Base-by-base conservation (phyloP, 1,140 invertebrate species). In the Eurosta solidaginis region DNA sequence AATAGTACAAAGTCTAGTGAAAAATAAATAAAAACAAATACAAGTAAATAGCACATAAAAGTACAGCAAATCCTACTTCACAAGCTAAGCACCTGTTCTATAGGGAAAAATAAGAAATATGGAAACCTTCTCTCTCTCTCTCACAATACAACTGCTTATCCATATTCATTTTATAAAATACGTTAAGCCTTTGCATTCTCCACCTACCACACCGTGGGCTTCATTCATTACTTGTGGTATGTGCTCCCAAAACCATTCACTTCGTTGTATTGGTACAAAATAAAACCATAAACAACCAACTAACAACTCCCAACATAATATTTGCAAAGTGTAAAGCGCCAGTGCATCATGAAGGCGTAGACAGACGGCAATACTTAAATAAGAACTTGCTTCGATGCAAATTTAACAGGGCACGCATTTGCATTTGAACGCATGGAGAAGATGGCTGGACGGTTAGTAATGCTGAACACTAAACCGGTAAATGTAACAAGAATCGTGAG, bases 1-100 rank as follows among this genome's bases (percentile, higher is more conserved):
- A 42, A 9, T 17, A 59, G 40, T 40, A 20, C 36, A 42, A 36
- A 42, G 9, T 20, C n/a, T 40, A 40, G 5, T 20, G 2, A 54
- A 29, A 29, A 54, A 49, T 49, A 54, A 68, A 40, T 40, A 68
- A 68, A 40, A 29, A 42, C 36, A 68, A 40, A 14, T 47, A 7
- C 3, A 47, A 47, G 4, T 14, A 47, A 12, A 12, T 9, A 3
- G 45, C 36, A 40, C 33, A 68, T 68, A 33, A 68, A 68, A 68
- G n/a, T n/a, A 68, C 33, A 68, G 59, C 22, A 68, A 68, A 68
- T 42, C 59, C 59, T 40, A 68, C 59, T 68, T 68, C 40, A 68
- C 33, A 33, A 40, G 59, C 33, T 33, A 68, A 68, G 17, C 59
- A 68, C 29, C 59, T 40, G n/a, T 40, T 17, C 33, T 40, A 20